A percentile compares a stretch with the other conserved stretches of the same genome.
phyloP scores from a whole-genome alignment of 2,888 invertebrate genomes.

The Plusia festucae region DNA sequence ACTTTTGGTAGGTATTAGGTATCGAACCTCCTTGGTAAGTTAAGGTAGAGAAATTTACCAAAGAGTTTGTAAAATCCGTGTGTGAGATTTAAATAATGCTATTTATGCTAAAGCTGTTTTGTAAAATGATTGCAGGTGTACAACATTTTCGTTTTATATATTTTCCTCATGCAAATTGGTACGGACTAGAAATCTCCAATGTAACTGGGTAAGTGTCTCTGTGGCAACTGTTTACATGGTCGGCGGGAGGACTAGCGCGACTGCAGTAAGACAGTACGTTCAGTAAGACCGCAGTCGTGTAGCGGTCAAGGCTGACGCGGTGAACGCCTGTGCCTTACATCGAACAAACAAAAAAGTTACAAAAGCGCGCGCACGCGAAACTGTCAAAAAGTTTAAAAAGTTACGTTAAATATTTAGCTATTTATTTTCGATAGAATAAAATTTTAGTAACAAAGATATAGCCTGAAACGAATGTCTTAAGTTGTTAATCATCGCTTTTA shows the following conservation, averaged over 20 bases:
- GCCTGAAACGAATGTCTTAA: slow-evolving; percentile 46
- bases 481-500: slow-evolving; percentile 76
- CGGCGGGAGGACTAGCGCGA: slow-evolving; percentile 73
- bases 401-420: slow-evolving; percentile 39
- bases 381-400: slow-evolving; percentile 71
- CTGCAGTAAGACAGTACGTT: slow-evolving; percentile 72
- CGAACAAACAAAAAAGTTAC: slow-evolving; percentile 69
- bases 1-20: neutral
- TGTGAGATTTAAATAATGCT: no score
- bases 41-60: neutral
- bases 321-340: slow-evolving; percentile 69
- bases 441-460: slow-evolving; percentile 31
- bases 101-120: neutral
- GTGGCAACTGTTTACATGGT: slow-evolving; percentile 74
- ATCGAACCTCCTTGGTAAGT: neutral
- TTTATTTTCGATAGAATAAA: slow-evolving; percentile 47
- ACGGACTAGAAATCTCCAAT: slow-evolving; percentile 60
- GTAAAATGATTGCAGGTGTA: neutral
- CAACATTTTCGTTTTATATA: neutral
- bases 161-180: slow-evolving; percentile 38
- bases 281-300: slow-evolving; percentile 84
- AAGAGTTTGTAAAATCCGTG: neutral
- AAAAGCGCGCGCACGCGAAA: slow-evolving; percentile 83
- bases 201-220: slow-evolving; percentile 57
- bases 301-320: slow-evolving; percentile 84